phyloP scores from a whole-genome alignment of 1,140 invertebrate species.

The Hetaerina americana region DNA sequence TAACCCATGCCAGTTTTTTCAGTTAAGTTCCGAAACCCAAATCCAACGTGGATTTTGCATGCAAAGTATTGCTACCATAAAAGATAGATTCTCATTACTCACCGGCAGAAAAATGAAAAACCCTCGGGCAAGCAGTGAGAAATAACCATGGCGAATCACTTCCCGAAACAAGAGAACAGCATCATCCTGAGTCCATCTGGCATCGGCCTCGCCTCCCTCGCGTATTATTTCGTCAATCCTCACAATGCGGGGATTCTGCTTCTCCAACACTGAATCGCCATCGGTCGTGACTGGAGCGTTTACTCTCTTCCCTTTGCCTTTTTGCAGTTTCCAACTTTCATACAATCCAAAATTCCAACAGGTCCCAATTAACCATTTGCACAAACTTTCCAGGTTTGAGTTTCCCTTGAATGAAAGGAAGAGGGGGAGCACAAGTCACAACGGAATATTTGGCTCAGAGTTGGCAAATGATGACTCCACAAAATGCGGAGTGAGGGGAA shows the following conservation, averaged over 20 bases:
- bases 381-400: not conserved
- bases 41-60: no score
- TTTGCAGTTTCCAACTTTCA: not conserved
- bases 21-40: no score
- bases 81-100: not conserved
- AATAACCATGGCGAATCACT: not conserved
- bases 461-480: no score
- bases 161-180: not conserved
- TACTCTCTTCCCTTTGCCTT: not conserved
- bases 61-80: no score
- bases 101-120: not conserved
- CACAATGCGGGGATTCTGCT: no score
- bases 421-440: no score
- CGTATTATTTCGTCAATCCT: no score
- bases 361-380: not conserved
- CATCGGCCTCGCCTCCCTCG: no score
- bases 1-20: no score
- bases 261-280: no score
- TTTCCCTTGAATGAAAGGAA: not conserved
- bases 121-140: not conserved
- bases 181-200: not conserved
- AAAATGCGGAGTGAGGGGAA: no score
- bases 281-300: not conserved
- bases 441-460: no score
- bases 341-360: not conserved